Evolutionary conservation across 2,888 invertebrate species (phyloP), one percentile per base, ranked within the genome.

Genomic region (Syritta pipiens): DNA sequence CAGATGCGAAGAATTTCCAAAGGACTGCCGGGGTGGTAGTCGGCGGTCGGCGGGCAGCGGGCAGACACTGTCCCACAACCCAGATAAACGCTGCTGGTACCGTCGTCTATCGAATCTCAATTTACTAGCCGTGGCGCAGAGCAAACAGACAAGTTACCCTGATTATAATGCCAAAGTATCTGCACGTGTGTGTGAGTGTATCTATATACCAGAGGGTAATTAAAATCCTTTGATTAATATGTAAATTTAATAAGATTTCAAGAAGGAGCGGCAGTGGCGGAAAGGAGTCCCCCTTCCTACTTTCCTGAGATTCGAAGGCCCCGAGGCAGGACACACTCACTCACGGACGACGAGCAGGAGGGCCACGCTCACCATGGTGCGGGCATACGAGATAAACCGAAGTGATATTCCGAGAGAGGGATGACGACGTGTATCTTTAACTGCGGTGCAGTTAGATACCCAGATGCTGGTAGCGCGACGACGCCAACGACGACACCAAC

Each of bases 161-260:
- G 74, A 79, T 79, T 74, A 79, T 79, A 79, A 79, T 79, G 72
- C 77, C 60, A 67, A 79, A 67, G 79, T 79, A 79, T 67, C 79
- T 49, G 57, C 55, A 35, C 48, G 48, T 37, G 55, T 65, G 57
- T 59, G 51, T 51, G 9, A 48, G 32, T 48, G 30, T 67, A 55
- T 35, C 48, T 62, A 53, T 65, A 51, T 68, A 79, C 57, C 37
- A 51, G 79, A 60, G 75, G 79, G 81, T 82, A 82, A 82, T 82
- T 82, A 82, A 82, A 82, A 82, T 82, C 74, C 79, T 81, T 71
- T 82, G 82, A 82, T 82, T 82, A 82, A 82, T 82, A 82, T 82
- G 82, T 82, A 82, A 82, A 82, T 82, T 82, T 82, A 82, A 82
- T 82, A 79, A 82, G 82, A 82, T 82, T 82, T 79, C 79, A 71